Percentiles rank a stretch among this genome's conserved stretches.
Evolutionary conservation across 1,140 invertebrate species (phyloP).

Genomic region (Euura saliciscinereae): DNA sequence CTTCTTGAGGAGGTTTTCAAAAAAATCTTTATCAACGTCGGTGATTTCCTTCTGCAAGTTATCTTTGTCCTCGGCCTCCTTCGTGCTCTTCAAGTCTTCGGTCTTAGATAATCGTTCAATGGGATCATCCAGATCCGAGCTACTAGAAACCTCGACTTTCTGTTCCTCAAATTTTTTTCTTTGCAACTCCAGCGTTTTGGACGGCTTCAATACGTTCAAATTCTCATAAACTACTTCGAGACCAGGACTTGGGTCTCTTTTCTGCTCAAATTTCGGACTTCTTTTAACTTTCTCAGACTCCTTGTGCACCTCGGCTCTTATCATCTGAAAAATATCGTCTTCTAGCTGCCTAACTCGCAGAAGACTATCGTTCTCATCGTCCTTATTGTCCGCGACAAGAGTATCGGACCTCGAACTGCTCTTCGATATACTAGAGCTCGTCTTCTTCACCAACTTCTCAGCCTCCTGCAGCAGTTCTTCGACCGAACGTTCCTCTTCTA

Average conservation of each 20-base stretch:
- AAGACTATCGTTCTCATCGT: conserved; percentile 22
- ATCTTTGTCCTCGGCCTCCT: conserved; percentile 41
- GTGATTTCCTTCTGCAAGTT: conserved; percentile 56
- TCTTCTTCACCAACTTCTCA: conserved; percentile 52
- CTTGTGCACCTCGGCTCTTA: conserved; percentile 51
- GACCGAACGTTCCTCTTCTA: conserved; percentile 51
- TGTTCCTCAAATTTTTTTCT: conserved; percentile 50
- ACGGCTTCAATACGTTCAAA: conserved; percentile 27
- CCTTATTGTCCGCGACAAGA: conserved; percentile 37
- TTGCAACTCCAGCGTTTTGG: conserved; percentile 43
- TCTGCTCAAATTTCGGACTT: conserved; percentile 44
- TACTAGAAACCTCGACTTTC: conserved; percentile 50
- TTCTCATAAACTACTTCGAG: conserved; percentile 45
- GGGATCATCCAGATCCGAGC: conserved; percentile 54
- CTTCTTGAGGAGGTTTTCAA: conserved; percentile 46
- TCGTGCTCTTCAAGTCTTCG: conserved; percentile 40
- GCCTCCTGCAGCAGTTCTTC: conserved; percentile 55
- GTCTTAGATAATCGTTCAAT: conserved; percentile 54
- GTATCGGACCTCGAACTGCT: conserved; percentile 43
- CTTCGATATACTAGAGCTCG: conserved; percentile 46
- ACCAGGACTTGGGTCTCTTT: conserved; percentile 34
- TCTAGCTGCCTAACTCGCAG: conserved; percentile 46
- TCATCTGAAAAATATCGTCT: conserved; percentile 52
- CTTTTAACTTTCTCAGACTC: conserved; percentile 46
- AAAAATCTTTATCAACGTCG: conserved; percentile 57